Evolutionary conservation across 2,113 vertebrate species (phyloP).

Genomic region (Leptosomus discolor): DNA sequence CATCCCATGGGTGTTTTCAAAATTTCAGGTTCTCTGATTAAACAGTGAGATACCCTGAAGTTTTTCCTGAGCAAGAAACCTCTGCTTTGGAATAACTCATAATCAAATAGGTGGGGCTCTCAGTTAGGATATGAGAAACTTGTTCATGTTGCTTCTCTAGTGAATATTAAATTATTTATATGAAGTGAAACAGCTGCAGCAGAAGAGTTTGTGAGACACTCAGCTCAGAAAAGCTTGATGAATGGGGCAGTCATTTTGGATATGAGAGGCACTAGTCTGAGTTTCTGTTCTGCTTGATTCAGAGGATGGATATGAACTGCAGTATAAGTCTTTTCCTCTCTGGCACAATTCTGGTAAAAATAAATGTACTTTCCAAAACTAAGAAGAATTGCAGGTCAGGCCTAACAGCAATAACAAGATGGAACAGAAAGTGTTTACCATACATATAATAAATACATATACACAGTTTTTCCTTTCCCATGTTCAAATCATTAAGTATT

Average conservation of each 20-base stretch:
- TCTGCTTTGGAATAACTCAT: accelerated
- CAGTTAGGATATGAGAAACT: neutral
- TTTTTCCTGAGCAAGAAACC: neutral
- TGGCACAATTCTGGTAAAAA: neutral
- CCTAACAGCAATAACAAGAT: neutral
- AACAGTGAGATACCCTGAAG: neutral
- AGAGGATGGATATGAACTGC: neutral
- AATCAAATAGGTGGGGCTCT: neutral
- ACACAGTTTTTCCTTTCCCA: neutral
- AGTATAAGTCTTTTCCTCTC: neutral
- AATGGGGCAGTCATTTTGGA: neutral
- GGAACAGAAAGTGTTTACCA: neutral
- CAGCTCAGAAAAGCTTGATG: neutral
- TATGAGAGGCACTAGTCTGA: neutral
- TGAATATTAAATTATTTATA: constrained; percentile 6
- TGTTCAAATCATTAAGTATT: neutral
- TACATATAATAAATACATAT: neutral
- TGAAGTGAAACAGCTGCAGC: neutral
- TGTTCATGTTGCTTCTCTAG: neutral
- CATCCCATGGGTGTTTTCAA: neutral
- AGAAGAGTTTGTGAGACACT: neutral
- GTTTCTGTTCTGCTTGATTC: neutral
- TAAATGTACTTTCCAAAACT: neutral
- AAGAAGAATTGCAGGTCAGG: neutral
- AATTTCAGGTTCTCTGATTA: neutral